These are phyloP conservation scores for Clarias gariepinus DNA, from an alignment of 2,113 vertebrate genomes.

Conservation along the genomic window DNA sequence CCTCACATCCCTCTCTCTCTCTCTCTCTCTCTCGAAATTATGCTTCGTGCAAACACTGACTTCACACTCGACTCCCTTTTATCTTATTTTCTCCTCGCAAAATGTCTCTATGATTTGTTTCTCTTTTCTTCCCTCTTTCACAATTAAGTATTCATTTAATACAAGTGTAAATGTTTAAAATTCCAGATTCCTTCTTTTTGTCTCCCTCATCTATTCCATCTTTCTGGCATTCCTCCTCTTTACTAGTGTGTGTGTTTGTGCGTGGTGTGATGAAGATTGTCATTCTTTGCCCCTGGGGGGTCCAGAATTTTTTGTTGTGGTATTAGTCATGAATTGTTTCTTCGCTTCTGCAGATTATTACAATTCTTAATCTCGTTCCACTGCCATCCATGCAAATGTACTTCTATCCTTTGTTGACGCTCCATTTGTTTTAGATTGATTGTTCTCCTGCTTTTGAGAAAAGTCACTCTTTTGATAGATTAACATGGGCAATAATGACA, in stretches of 20 bases:
- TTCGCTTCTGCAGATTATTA: constrained; percentile 70
- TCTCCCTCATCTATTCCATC: constrained; percentile 32
- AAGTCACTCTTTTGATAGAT: constrained; percentile 14
- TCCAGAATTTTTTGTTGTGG: constrained; percentile 69
- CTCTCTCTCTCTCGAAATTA: background rate
- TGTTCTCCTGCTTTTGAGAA: constrained; percentile 32
- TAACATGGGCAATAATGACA: constrained; percentile 35
- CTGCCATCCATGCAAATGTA: constrained; percentile 54
- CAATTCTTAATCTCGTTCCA: constrained; percentile 70
- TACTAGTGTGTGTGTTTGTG: background rate
- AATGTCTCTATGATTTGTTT: background rate
- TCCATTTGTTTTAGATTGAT: constrained; percentile 43
- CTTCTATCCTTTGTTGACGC: constrained; percentile 38
- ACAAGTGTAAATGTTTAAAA: background rate
- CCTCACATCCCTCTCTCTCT: background rate
- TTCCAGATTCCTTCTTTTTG: constrained; percentile 34
- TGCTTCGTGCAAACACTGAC: constrained; percentile 17
- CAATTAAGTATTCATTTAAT: constrained; percentile 40
- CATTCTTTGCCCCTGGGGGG: constrained; percentile 67
- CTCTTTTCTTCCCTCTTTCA: background rate
- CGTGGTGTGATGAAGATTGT: constrained; percentile 68
- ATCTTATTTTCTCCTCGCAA: background rate
- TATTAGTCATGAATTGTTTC: constrained; percentile 71
- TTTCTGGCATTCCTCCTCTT: constrained; percentile 7
- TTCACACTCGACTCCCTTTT: constrained; percentile 24